Percentiles rank a stretch among this genome's conserved stretches.
Evolutionary conservation across 2,888 invertebrate species (phyloP).

Genomic region (Dasysyrphus albostriatus): DNA sequence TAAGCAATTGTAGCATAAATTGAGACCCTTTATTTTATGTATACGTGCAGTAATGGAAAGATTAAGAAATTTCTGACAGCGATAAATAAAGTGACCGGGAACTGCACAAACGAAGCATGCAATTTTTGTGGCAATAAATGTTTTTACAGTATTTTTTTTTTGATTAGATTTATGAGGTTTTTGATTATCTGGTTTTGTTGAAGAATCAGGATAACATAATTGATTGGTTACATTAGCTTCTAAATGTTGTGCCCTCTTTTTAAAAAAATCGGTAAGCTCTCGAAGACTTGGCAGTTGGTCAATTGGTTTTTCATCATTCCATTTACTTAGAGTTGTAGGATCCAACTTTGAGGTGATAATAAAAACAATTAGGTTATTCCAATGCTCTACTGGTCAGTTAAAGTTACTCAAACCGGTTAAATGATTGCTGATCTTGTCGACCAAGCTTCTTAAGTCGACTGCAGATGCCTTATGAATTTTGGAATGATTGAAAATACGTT

Average conservation of each 20-base stretch:
- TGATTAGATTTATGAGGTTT: neutral
- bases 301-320: no score
- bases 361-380: constrained; percentile 7
- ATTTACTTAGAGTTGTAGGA: constrained; percentile 21
- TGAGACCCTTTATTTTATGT: no score
- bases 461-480: constrained; percentile 3
- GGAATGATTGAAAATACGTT: constrained; percentile 8
- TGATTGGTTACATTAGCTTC: constrained; percentile 22
- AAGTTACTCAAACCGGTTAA: no score
- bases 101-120: neutral
- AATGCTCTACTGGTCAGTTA: constrained; percentile 14
- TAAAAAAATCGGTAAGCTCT: no score
- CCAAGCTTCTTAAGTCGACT: neutral
- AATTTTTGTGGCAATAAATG: constrained; percentile 33
- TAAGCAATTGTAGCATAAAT: no score
- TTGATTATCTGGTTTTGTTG: neutral
- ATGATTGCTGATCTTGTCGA: constrained; percentile 29
- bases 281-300: no score
- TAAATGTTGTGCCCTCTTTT: no score
- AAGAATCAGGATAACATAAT: constrained; percentile 17
- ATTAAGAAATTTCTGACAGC: constrained; percentile 16
- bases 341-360: constrained; percentile 23
- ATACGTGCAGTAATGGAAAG: constrained; percentile 14
- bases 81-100: no score
- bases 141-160: neutral